Base-by-base conservation (phyloP, 2,888 invertebrate genomes). In the Cantharis lateralis region DNA sequence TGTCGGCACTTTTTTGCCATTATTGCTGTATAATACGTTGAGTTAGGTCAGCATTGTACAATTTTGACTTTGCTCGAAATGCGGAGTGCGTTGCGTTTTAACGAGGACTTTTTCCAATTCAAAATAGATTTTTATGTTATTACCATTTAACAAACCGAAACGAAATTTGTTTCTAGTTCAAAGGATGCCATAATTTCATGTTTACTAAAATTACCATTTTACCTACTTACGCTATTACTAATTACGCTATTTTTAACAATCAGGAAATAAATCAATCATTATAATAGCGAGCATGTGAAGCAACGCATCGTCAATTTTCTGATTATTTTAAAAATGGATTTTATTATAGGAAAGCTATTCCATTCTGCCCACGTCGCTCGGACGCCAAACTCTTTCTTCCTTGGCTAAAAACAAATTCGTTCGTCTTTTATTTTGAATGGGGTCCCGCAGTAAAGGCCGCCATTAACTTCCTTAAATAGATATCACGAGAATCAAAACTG, bases 1-100 rank as follows among this genome's bases (percentile, higher is more conserved):
- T 74, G 74, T 64, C 62, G 63, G 32, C 69, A 20, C n/a, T 70
- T 69, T 74, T 68, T 61, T 73, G 62, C 20, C 62, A 62, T 73
- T 68, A 73, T 73, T 73, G 62, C 48, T 62, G 48, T 69, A 32
- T 72, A 72, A 68, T 69, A 69, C 63, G 15, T 16, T 64, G 15
- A 62, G 16, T 62, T 71, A 62, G 71, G 62, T 71, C 20, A 64
- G 26, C 71, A 63, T 63, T 71, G 24, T 18, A 63, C 32, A 71
- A 24, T 71, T 24, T 66, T 3, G 16, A 66, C 64, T 66, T 66
- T 18, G n/a, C 2, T 9, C 3, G 48, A 48, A 48, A 48, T 48
- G n/a, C n/a, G 48, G n/a, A n/a, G 48, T 48, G 32, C n/a, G n/a
- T n/a, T n/a, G n/a, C n/a, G n/a, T 1, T 4, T 32, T 32, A 13